Conservation (phyloP, 2,888 invertebrate genomes). For the Pheosia tremula region DNA sequence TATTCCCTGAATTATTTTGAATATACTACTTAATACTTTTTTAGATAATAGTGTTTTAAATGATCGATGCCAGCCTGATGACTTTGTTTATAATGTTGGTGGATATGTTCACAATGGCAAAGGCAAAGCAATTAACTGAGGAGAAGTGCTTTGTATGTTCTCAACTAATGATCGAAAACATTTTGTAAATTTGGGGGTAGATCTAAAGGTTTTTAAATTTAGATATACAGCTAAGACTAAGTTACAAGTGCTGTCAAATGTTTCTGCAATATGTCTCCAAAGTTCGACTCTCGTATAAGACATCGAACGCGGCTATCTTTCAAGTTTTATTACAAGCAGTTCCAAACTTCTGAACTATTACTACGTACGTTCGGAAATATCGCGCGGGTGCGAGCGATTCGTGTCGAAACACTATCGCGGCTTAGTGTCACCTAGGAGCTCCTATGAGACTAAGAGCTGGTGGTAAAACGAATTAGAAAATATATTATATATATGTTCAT, state of each 20-base stretch:
- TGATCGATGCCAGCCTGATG: no score
- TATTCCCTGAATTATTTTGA: neutral
- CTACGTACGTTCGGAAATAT: conserved; percentile 22
- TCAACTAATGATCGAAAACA: no score
- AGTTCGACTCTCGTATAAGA: conserved; percentile 1
- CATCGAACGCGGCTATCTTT: conserved; percentile 3
- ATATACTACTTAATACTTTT: neutral
- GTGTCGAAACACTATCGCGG: conserved; percentile 33
- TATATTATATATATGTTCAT: neutral
- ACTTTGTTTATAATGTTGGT: no score
- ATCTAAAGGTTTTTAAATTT: no score
- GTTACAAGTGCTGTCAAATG: no score
- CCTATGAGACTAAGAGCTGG: neutral
- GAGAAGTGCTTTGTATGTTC: no score
- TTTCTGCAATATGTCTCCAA: neutral
- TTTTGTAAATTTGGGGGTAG: no score
- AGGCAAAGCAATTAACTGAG: no score
- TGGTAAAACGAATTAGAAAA: neutral
- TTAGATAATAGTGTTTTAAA: no score
- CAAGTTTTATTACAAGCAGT: conserved; percentile 9
- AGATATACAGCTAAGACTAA: no score
- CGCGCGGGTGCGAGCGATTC: conserved; percentile 17
- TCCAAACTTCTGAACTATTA: conserved; percentile 21
- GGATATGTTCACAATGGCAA: no score
- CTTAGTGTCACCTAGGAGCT: conserved; percentile 33